These are phyloP conservation scores for Hypsopygia costalis DNA, from an alignment of 2,888 invertebrate genomes.

Conservation along the genomic window DNA sequence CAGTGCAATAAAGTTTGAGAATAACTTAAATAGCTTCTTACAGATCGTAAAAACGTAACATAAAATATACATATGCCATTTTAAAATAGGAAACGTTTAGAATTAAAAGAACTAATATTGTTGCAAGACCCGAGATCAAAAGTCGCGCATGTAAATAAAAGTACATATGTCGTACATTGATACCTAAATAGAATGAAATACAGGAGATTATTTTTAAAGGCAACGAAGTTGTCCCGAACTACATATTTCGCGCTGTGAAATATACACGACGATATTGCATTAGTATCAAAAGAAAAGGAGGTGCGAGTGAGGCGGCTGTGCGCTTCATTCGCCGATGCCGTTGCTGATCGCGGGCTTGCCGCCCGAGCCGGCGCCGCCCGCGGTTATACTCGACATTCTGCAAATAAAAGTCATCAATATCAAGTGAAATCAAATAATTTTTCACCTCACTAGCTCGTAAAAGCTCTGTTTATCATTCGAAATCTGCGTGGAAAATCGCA, in stretches of 20 bases:
- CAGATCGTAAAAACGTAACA: conserved; percentile 39
- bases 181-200: conserved; percentile 57
- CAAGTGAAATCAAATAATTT: too few species aligned
- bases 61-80: conserved; percentile 44
- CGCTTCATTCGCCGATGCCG: conserved; percentile 53
- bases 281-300: conserved; percentile 27
- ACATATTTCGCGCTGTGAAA: conserved; percentile 60
- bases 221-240: conserved; percentile 52
- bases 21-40: conserved; percentile 40
- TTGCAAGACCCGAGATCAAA: conserved; percentile 70
- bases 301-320: conserved; percentile 1
- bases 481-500: too few species aligned
- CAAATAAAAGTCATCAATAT: too few species aligned
- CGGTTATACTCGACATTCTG: conserved; percentile 36
- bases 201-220: conserved; percentile 18
- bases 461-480: too few species aligned
- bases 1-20: conserved; percentile 27
- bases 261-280: conserved; percentile 69
- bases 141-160: conserved; percentile 57
- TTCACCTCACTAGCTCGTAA: too few species aligned
- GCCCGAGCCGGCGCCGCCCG: conserved; percentile 26
- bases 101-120: conserved; percentile 43
- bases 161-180: too few species aligned
- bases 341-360: conserved; percentile 47
- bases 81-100: conserved; percentile 45